Base-by-base conservation (phyloP, 2,797 vertebrate species). In the Pristis pectinata region DNA sequence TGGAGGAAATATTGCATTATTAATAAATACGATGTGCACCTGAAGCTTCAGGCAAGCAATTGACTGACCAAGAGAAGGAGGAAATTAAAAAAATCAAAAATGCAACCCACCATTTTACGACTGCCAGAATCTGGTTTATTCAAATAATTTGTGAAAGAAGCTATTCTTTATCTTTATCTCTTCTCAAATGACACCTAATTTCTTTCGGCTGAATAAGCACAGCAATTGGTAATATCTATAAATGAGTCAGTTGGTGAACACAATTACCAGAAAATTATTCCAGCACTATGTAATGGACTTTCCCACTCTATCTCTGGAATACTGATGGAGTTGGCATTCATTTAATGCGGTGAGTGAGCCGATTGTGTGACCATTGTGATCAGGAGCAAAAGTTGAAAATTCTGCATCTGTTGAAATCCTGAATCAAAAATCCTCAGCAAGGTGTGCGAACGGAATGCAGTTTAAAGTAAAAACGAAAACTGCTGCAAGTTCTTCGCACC, bases 161-260 rank as follows among this genome's bases (percentile, higher is more conserved):
- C 87, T 64, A 17, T 64, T n/a, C 59, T 64, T 91, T 91, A 61
- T 91, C 85, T 91, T 64, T 91, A 91, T 91, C 61, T 41, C 61
- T 91, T 67, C n/a, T 41, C 87, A 91, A 91, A 64, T 91, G 87
- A 41, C 59, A 91, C 67, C n/a, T 41, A 67, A 91, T 91, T 91
- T 91, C 59, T 41, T 91, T 91, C 37, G 59, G 59, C 67, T 91
- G 59, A 91, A 41, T 67, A 91, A 91, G 87, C n/a, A 41, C 87
- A 67, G 59, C 87, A 41, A 64, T 67, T 91, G 87, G 59, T 61
- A 91, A 24, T 67, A 91, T 22, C 59, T 91, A 41, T 91, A 67
- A 67, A 91, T 37, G 87, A 67, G 34, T 41, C 59, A 41, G 87
- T 41, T 91, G 22, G n/a, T 91, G 87, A 91, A 91, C 8, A 67